Conservation (phyloP, 2,797 vertebrate species). For the Salmo trutta region DNA sequence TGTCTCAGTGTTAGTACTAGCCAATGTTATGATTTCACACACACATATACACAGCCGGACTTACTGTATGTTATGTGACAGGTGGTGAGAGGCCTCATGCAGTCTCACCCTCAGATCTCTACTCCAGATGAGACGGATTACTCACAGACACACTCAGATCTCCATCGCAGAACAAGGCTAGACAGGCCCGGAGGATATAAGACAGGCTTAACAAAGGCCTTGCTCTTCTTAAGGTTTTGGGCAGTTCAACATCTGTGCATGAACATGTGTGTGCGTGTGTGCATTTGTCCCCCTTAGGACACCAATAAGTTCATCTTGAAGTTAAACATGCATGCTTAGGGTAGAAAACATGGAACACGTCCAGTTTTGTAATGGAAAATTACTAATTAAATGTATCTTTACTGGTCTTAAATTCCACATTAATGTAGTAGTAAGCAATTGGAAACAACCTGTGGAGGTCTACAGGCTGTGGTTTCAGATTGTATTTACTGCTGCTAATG, state of each 20-base stretch:
- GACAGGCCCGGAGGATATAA: not conserved
- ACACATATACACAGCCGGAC: conserved; percentile 10
- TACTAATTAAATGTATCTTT: conserved; percentile 25
- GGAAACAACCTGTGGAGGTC: conserved; percentile 12
- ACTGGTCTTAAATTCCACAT: conserved; percentile 20
- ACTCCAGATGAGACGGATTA: conserved; percentile 5
- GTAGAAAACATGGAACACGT: not conserved
- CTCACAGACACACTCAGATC: not conserved
- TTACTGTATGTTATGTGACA: conserved; percentile 22
- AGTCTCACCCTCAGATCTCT: not conserved
- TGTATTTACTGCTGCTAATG: conserved; percentile 16
- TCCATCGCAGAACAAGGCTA: not conserved
- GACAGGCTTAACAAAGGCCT: conserved; percentile 1
- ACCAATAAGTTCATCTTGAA: not conserved
- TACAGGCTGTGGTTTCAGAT: not conserved
- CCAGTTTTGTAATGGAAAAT: conserved; percentile 38
- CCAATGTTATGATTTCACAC: conserved; percentile 1
- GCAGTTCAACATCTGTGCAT: not conserved
- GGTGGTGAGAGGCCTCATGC: conserved; percentile 22
- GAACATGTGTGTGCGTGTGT: not conserved
- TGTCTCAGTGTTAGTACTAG: not conserved
- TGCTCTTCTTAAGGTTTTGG: not conserved
- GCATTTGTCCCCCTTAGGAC: not conserved
- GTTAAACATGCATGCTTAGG: not conserved
- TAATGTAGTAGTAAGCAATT: conserved; percentile 21